These are phyloP conservation scores for Catocala nupta DNA, from an alignment of 2,888 invertebrate genomes.

Conservation along the genomic window DNA sequence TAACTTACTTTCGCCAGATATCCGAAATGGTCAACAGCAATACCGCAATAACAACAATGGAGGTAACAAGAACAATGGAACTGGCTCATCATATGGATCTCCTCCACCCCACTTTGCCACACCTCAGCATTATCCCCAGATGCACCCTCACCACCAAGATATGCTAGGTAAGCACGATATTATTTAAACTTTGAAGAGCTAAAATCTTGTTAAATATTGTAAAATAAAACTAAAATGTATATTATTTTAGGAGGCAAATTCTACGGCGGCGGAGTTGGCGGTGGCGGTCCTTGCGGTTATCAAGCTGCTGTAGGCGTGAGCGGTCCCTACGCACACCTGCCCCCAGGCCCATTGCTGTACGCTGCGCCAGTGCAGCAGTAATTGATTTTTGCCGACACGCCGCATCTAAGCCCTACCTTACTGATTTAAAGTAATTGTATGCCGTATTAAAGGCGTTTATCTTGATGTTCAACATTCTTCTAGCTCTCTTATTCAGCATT, in stretches of 20 bases:
- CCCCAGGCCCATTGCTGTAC: conserved; percentile 87
- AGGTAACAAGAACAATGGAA: conserved; percentile 76
- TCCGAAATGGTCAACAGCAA: conserved; percentile 78
- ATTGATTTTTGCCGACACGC: conserved; percentile 53
- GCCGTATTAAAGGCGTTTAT: conserved; percentile 44
- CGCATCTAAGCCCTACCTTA: conserved; percentile 38
- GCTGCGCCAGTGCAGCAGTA: conserved; percentile 92
- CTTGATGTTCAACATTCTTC: conserved; percentile 50
- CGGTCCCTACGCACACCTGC: conserved; percentile 88
- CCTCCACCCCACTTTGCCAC: conserved; percentile 84
- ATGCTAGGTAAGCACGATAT: conserved; percentile 72
- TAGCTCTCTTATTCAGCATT: conserved; percentile 53
- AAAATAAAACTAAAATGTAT: neutral
- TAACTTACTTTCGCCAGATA: conserved; percentile 53
- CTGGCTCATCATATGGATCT: conserved; percentile 81
- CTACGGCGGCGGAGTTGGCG: conserved; percentile 90
- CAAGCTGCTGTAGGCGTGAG: conserved; percentile 89
- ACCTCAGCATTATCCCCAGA: conserved; percentile 79
- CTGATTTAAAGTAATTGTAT: conserved; percentile 34
- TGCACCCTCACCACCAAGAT: conserved; percentile 85
- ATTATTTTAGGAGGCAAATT: conserved; percentile 88
- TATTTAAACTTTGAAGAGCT: too few relatives aligned
- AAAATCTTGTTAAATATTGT: neutral
- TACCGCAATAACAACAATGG: conserved; percentile 75
- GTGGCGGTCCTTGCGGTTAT: conserved; percentile 88